Evolutionary conservation across 2,888 invertebrate species (phyloP), one percentile per base, ranked within the genome.

Genomic region (Micropterix aruncella): DNA sequence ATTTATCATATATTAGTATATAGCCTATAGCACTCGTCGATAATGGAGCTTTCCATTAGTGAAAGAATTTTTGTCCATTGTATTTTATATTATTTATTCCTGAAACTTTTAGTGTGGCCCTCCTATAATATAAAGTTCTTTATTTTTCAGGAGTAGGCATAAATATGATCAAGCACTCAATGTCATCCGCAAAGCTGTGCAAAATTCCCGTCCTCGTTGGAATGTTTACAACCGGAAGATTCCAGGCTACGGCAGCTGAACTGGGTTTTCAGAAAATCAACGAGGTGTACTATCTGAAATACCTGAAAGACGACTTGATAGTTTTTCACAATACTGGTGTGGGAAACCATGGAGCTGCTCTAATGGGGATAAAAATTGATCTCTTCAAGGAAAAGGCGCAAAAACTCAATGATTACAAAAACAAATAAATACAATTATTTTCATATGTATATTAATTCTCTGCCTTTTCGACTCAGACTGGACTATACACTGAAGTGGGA

Each of bases 331-430:
- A 70, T 18, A 60, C 65, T 0, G 70, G 70, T 0, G 49, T 58
- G 0, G 70, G 68, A 0, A 70, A 70, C 52, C 67, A 70, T 42
- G 67, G 70, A 0, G 66, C 69, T 1, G 65, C 69, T 0, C 52
- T 70, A 3, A 71, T 71, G 70, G 66, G 56, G 0, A 60, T 59
- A 48, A 54, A 65, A 12, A 63, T 70, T 14, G 66, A 65, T 0
- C 53, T 56, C 1, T 60, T 67, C 1, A 62, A 63, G 1, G 68
- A 69, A 18, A 54, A 58, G 0, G 42, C 48, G 2, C 64, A 66
- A 15, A 12, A 53, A n/a, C n/a, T n/a, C n/a, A n/a, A n/a, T n/a
- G n/a, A n/a, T n/a, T n/a, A n/a, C n/a, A n/a, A n/a, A n/a, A n/a
- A n/a, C n/a, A n/a, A n/a, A n/a, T n/a, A n/a, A n/a, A n/a, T n/a